A percentile compares a stretch with the other conserved stretches of the same genome.
These are phyloP conservation scores for Gymnorhina tibicen DNA, from an alignment of 2,113 vertebrate species.

Conservation along the genomic window DNA sequence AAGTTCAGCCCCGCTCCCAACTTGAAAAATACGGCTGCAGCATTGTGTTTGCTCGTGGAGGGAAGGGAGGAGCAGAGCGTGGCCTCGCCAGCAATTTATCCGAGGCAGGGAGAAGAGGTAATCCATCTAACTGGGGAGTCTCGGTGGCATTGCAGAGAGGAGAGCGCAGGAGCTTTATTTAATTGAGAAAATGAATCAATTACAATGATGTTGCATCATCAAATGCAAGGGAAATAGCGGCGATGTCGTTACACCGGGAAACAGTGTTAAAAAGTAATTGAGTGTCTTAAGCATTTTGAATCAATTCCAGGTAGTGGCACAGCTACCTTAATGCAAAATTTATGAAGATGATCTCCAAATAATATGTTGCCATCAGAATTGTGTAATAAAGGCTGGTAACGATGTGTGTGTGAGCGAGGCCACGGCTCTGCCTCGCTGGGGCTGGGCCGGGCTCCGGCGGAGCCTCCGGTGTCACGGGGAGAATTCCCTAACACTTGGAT, in stretches of 20 bases:
- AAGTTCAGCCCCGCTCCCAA: constrained; percentile 33
- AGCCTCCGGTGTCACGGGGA: background rate
- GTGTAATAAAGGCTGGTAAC: constrained; percentile 57
- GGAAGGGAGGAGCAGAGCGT: constrained; percentile 58
- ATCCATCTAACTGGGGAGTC: constrained; percentile 57
- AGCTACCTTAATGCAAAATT: constrained; percentile 73
- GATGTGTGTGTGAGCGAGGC: background rate
- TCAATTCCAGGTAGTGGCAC: constrained; percentile 69
- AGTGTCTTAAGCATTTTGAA: constrained; percentile 72
- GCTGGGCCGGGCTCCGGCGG: background rate
- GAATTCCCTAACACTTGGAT: background rate
- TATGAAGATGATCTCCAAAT: constrained; percentile 70
- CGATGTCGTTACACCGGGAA: constrained; percentile 58
- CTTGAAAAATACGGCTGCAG: constrained; percentile 59
- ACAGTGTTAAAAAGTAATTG: constrained; percentile 71
- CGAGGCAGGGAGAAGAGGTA: constrained; percentile 44
- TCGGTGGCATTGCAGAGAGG: constrained; percentile 54
- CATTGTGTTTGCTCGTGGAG: constrained; percentile 55
- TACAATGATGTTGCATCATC: constrained; percentile 66
- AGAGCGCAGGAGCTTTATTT: constrained; percentile 71
- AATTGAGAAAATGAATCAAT: constrained; percentile 83
- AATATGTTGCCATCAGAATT: constrained; percentile 57
- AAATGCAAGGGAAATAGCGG: constrained; percentile 52
- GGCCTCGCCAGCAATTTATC: constrained; percentile 60
- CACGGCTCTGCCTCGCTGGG: background rate